These are phyloP conservation scores for Drosophila aldrichi DNA, from an alignment of 2,888 invertebrate species.

Conservation along the genomic window DNA sequence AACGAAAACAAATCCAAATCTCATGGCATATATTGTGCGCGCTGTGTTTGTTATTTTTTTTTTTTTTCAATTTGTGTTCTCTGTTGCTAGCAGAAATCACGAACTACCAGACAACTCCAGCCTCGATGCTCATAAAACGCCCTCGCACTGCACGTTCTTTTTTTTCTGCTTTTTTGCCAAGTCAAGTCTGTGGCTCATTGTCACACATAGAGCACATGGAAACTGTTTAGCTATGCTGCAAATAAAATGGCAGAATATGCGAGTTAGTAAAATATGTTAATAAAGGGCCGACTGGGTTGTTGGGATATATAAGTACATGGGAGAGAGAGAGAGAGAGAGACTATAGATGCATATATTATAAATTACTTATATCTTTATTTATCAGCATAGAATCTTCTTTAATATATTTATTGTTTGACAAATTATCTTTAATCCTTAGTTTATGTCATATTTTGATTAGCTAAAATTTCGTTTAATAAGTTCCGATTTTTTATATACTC, in stretches of 20 bases:
- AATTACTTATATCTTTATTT: not conserved
- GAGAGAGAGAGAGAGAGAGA: too few species aligned
- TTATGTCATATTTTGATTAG: not conserved
- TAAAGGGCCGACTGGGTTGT: conserved; percentile 1
- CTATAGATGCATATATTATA: too few species aligned
- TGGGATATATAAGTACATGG: not conserved
- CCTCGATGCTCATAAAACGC: conserved; percentile 55
- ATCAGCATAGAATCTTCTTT: too few species aligned
- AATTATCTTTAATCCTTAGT: not conserved
- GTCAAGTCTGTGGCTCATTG: conserved; percentile 41
- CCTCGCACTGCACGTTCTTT: conserved; percentile 65
- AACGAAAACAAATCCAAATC: conserved; percentile 18
- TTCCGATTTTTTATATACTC: not conserved
- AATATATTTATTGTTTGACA: not conserved
- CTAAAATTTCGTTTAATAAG: too few species aligned
- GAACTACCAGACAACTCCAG: conserved; percentile 61
- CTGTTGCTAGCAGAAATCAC: conserved; percentile 57
- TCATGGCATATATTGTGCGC: conserved; percentile 52
- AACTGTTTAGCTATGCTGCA: conserved; percentile 21
- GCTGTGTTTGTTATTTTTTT: conserved; percentile 35
- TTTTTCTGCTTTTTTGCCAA: conserved; percentile 16
- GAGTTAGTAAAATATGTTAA: not conserved
- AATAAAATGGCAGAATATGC: conserved; percentile 2
- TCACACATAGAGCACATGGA: conserved; percentile 26
- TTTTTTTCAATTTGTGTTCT: conserved; percentile 5